These are phyloP conservation scores for Ianthella basta DNA, from an alignment of 37 sponge, comb jelly and placozoan genomes.

Conservation along the genomic window DNA sequence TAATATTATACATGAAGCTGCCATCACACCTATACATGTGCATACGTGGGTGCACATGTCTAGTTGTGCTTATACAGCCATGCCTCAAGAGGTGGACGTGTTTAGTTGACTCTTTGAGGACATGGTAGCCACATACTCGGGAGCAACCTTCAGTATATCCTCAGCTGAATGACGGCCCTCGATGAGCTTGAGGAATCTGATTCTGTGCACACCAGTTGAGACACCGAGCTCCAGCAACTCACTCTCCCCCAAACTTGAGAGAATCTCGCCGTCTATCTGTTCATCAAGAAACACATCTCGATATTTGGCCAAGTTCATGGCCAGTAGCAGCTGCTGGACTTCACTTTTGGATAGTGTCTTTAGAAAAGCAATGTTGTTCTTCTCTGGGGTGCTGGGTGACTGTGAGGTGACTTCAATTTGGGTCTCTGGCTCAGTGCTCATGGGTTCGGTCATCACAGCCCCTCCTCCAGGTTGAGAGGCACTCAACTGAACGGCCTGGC, in stretches of 20 bases:
- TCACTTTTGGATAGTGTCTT: conserved; percentile 14
- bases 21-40: no score
- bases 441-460: conserved; percentile 9
- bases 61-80: no score
- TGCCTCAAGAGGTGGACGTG: no score
- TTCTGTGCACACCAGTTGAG: conserved; percentile 27
- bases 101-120: no score
- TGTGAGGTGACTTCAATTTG: conserved; percentile 6
- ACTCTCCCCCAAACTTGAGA: conserved; percentile 4
- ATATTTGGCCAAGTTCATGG: conserved; percentile 26
- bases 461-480: background rate
- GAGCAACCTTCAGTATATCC: conserved; percentile 7
- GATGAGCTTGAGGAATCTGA: conserved; percentile 23
- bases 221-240: conserved; percentile 21
- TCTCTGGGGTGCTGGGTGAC: background rate
- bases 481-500: conserved; percentile 5
- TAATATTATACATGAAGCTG: no score
- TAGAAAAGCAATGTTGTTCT: background rate
- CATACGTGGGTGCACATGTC: no score
- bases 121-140: no score
- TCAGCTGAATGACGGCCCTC: conserved; percentile 22
- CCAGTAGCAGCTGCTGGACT: conserved; percentile 5
- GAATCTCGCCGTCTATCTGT: conserved; percentile 16
- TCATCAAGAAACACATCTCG: background rate
- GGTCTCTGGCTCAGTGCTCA: background rate